A percentile compares a stretch with the other conserved stretches of the same genome.
These are phyloP conservation scores for Lepetodrilus schrolli DNA, from an alignment of 2,888 invertebrate genomes.

Conservation along the genomic window DNA sequence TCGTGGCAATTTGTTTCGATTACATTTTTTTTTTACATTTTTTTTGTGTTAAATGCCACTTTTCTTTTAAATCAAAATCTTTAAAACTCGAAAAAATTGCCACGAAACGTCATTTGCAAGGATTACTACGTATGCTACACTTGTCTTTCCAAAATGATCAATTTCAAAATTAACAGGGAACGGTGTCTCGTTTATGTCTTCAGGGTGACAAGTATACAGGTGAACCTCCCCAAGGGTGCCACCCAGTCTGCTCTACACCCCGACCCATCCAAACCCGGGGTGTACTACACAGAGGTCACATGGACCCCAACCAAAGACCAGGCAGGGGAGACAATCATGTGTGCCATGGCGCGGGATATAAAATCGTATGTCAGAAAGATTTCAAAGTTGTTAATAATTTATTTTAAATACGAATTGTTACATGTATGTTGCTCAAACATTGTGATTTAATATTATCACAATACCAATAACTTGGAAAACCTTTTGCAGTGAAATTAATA, in stretches of 20 bases:
- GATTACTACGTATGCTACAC: not conserved
- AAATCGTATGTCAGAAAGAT: slow-evolving; percentile 21
- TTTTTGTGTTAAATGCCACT: too few species aligned
- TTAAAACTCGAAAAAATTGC: too few species aligned
- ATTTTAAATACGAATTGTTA: not conserved
- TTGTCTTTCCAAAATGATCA: not conserved
- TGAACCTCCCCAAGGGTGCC: slow-evolving; percentile 37
- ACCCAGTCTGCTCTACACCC: slow-evolving; percentile 17
- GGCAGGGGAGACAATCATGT: slow-evolving; percentile 39
- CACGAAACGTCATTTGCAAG: not conserved
- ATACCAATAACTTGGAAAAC: too few species aligned
- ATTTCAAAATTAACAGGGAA: not conserved
- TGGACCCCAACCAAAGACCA: slow-evolving; percentile 39
- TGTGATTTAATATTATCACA: too few species aligned
- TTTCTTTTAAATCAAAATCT: too few species aligned
- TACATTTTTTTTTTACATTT: too few species aligned
- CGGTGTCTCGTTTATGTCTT: not conserved
- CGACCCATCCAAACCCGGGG: slow-evolving; percentile 32
- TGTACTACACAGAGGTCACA: slow-evolving; percentile 34
- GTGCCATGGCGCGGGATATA: slow-evolving; percentile 38
- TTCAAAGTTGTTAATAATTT: not conserved
- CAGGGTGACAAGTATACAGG: slow-evolving; percentile 32
- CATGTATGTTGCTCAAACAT: too few species aligned
- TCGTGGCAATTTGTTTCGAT: too few species aligned
- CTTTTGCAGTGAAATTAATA: too few species aligned